phyloP scores from a whole-genome alignment of 2,888 invertebrate species.

The Digitonthophagus gazella region DNA sequence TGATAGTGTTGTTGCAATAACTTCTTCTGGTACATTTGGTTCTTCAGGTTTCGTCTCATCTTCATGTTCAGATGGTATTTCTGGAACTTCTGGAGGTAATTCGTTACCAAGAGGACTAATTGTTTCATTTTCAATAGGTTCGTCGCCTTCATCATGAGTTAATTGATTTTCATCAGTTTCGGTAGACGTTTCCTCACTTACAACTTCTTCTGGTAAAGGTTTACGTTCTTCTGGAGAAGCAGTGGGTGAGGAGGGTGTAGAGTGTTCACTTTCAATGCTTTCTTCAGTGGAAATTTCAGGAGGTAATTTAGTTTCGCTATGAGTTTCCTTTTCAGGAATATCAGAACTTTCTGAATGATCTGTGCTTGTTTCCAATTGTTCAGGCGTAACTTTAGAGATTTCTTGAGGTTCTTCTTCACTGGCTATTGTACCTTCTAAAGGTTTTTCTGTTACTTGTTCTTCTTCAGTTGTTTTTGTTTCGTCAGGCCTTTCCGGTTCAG shows the following conservation, averaged over 20 bases:
- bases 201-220: slow-evolving; percentile 24
- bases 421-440: slow-evolving; percentile 23
- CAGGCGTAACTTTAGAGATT: slow-evolving; percentile 27
- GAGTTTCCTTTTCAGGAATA: neutral
- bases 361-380: slow-evolving; percentile 26
- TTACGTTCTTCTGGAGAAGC: neutral
- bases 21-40: slow-evolving; percentile 31
- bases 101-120: slow-evolving; percentile 6
- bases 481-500: slow-evolving; percentile 2
- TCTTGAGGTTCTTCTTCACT: slow-evolving; percentile 26
- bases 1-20: slow-evolving; percentile 21
- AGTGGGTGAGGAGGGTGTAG: neutral
- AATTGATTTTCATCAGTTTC: slow-evolving; percentile 17
- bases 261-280: neutral
- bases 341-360: slow-evolving; percentile 13
- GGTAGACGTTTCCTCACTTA: slow-evolving; percentile 32
- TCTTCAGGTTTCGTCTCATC: slow-evolving; percentile 32
- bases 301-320: neutral
- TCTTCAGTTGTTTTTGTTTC: slow-evolving; percentile 6
- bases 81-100: neutral
- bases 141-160: slow-evolving; percentile 22
- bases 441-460: slow-evolving; percentile 21
- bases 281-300: neutral
- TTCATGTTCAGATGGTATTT: slow-evolving; percentile 17
- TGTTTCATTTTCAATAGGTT: slow-evolving; percentile 28